These are phyloP conservation scores for Sipha flava DNA, from an alignment of 1,140 invertebrate genomes.

Conservation along the genomic window DNA sequence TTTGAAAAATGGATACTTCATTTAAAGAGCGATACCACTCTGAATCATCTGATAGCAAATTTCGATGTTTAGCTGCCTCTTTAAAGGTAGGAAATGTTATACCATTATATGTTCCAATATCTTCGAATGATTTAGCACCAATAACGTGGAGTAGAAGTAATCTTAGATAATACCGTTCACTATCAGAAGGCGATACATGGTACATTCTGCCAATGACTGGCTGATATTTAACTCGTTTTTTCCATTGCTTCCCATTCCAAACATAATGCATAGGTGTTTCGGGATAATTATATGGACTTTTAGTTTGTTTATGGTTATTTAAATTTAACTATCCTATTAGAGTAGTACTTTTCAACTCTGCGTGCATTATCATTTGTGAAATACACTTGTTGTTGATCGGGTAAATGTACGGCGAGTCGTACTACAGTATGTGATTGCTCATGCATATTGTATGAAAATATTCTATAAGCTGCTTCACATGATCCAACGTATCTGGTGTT, in stretches of 20 bases:
- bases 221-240: neutral
- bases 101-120: constrained; percentile 42
- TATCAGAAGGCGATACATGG: constrained; percentile 42
- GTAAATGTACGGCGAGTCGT: constrained; percentile 42
- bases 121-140: too few relatives aligned
- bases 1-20: too few relatives aligned
- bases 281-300: neutral
- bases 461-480: too few relatives aligned
- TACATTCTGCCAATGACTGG: constrained; percentile 43
- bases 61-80: constrained; percentile 39
- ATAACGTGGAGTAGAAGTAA: too few relatives aligned
- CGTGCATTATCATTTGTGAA: neutral
- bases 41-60: neutral
- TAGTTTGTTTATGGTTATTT: neutral
- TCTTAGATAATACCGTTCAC: too few relatives aligned
- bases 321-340: neutral
- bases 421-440: too few relatives aligned
- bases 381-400: neutral
- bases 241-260: neutral
- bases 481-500: too few relatives aligned
- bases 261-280: too few relatives aligned
- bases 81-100: constrained; percentile 39
- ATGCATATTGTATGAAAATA: too few relatives aligned
- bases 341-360: neutral
- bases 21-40: too few relatives aligned